These are phyloP conservation scores for Phthorimaea operculella DNA, from an alignment of 1,140 invertebrate genomes.

Conservation along the genomic window DNA sequence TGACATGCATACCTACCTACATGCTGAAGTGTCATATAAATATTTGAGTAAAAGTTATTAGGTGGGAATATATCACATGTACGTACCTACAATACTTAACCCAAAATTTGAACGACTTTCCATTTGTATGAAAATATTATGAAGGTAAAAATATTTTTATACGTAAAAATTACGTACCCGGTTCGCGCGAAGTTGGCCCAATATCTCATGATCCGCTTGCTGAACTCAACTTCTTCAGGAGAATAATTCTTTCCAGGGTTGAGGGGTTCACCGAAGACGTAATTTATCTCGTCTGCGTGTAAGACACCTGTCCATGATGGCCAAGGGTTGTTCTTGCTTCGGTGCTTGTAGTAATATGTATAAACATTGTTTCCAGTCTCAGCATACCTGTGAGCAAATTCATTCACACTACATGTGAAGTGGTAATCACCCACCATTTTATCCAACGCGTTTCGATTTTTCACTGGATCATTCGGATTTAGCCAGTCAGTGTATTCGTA, in stretches of 20 bases:
- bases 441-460: slow-evolving; percentile 87
- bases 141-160: not conserved
- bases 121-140: no score
- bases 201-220: slow-evolving; percentile 90
- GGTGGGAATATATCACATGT: no score
- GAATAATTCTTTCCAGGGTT: slow-evolving; percentile 83
- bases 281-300: slow-evolving; percentile 96
- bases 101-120: no score
- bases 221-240: slow-evolving; percentile 82
- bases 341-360: slow-evolving; percentile 95
- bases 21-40: no score
- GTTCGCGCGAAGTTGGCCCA: slow-evolving; percentile 97
- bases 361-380: slow-evolving; percentile 90
- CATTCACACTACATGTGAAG: slow-evolving; percentile 95
- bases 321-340: slow-evolving; percentile 88
- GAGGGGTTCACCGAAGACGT: slow-evolving; percentile 93
- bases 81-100: no score
- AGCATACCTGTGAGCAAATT: slow-evolving; percentile 89
- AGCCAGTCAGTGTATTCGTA: slow-evolving; percentile 95
- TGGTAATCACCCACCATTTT: slow-evolving; percentile 98
- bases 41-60: no score
- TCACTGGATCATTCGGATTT: slow-evolving; percentile 84
- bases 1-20: no score
- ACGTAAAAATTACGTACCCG: slow-evolving; percentile 72
- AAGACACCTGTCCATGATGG: slow-evolving; percentile 96